phyloP scores from a whole-genome alignment of 1,140 invertebrate species.

The Rhagoletis pomonella region DNA sequence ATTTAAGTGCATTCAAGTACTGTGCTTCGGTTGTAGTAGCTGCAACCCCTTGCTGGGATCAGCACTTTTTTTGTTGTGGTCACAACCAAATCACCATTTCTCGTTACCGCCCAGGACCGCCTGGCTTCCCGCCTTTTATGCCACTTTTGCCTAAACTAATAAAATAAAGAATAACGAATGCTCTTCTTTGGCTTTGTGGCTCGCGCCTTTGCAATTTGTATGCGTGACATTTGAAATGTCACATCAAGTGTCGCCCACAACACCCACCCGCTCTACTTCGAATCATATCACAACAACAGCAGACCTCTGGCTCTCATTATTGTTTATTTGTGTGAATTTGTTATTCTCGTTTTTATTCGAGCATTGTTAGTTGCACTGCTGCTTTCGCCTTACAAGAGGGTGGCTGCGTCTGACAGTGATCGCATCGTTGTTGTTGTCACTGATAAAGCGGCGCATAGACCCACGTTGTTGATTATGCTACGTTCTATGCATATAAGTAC shows the following conservation, averaged over 20 bases:
- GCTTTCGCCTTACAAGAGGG: neutral
- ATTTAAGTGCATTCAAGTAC: constrained; percentile 31
- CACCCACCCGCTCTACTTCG: neutral
- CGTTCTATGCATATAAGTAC: neutral
- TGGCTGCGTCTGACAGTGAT: neutral
- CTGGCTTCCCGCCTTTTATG: constrained; percentile 53
- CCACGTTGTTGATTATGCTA: neutral
- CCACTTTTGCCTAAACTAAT: constrained; percentile 17
- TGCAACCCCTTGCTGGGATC: constrained; percentile 52
- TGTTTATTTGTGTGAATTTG: constrained; percentile 47
- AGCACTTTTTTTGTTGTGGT: constrained; percentile 30
- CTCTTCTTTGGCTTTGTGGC: neutral
- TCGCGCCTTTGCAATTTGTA: constrained; percentile 65
- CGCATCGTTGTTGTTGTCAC: neutral
- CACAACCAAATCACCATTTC: constrained; percentile 31
- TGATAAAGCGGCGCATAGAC: constrained; percentile 20
- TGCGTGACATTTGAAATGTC: constrained; percentile 57
- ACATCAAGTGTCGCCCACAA: constrained; percentile 22
- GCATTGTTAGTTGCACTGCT: neutral
- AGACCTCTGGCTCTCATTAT: neutral
- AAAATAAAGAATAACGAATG: constrained; percentile 13
- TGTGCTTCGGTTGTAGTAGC: neutral
- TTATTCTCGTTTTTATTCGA: constrained; percentile 1
- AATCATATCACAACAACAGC: neutral
- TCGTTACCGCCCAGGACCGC: neutral